Conservation (phyloP, 2,797 vertebrate species). For the Acipenser oxyrinchus region DNA sequence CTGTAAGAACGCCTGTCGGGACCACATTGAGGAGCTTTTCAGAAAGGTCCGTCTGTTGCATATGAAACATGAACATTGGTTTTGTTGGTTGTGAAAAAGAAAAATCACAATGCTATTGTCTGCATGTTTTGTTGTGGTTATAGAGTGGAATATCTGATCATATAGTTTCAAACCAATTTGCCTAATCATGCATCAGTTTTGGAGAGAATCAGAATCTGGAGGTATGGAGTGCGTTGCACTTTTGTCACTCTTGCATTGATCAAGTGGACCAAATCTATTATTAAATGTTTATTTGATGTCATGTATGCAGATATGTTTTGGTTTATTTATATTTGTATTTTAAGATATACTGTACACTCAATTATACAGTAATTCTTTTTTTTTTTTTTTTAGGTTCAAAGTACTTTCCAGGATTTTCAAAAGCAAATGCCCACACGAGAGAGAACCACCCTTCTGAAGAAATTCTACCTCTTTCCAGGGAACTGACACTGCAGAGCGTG, state of each 20-base stretch:
- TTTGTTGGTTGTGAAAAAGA: too few relatives aligned
- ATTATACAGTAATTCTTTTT: slow-evolving; percentile 3
- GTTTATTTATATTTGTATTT: not conserved
- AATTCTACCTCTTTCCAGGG: slow-evolving; percentile 49
- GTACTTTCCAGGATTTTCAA: slow-evolving; percentile 25
- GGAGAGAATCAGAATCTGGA: too few relatives aligned
- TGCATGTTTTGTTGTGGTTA: too few relatives aligned
- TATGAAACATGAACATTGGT: not conserved
- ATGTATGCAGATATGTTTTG: too few relatives aligned
- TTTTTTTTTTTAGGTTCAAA: slow-evolving; percentile 39
- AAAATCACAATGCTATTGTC: too few relatives aligned
- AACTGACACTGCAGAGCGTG: slow-evolving; percentile 12
- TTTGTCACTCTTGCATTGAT: too few relatives aligned
- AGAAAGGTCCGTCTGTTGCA: not conserved
- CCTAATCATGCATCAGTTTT: too few relatives aligned
- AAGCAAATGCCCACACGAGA: slow-evolving; percentile 53
- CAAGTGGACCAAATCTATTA: too few relatives aligned
- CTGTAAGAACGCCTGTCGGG: not conserved
- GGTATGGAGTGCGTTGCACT: too few relatives aligned
- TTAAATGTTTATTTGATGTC: too few relatives aligned
- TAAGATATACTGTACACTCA: not conserved
- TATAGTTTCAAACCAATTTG: too few relatives aligned
- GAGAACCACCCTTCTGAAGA: slow-evolving; percentile 33
- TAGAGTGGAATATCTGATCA: too few relatives aligned
- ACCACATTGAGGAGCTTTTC: not conserved